Conservation (phyloP, 2,888 invertebrate species). For the Thelaira solivaga region DNA sequence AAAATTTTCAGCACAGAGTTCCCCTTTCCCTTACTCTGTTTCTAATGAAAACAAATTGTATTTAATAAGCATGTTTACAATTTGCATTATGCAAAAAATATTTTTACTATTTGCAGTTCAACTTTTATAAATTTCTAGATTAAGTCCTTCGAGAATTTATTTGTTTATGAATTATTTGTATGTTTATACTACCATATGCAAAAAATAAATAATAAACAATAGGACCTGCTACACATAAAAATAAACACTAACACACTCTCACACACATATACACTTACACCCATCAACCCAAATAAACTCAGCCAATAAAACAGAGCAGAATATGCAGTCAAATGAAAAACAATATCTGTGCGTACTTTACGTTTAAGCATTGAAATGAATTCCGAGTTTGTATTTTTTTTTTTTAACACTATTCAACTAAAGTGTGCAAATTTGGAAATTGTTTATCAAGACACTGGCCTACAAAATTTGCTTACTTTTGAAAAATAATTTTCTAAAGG, state of each 20-base stretch:
- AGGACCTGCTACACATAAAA: not conserved
- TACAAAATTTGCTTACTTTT: no score
- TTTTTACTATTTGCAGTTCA: not conserved
- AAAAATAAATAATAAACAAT: not conserved
- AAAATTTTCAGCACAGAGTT: no score
- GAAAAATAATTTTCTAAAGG: no score
- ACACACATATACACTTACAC: not conserved
- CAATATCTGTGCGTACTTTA: conserved; percentile 3
- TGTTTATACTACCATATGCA: conserved; percentile 1
- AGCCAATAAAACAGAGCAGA: not conserved
- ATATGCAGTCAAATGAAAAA: not conserved
- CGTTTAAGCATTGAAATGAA: conserved; percentile 21
- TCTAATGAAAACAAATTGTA: no score
- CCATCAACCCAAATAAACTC: no score
- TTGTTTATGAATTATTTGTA: conserved; percentile 36
- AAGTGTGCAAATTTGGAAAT: no score
- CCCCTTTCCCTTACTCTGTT: no score
- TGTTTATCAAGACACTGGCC: no score
- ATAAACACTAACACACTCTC: not conserved
- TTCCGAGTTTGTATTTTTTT: not conserved
- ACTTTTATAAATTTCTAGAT: conserved; percentile 26
- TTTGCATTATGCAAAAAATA: not conserved
- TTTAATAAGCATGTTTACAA: not conserved
- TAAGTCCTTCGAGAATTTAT: conserved; percentile 42
- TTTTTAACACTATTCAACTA: no score